Evolutionary conservation across 2,113 vertebrate species (phyloP).

Genomic region (Macroglossus sobrinus): DNA sequence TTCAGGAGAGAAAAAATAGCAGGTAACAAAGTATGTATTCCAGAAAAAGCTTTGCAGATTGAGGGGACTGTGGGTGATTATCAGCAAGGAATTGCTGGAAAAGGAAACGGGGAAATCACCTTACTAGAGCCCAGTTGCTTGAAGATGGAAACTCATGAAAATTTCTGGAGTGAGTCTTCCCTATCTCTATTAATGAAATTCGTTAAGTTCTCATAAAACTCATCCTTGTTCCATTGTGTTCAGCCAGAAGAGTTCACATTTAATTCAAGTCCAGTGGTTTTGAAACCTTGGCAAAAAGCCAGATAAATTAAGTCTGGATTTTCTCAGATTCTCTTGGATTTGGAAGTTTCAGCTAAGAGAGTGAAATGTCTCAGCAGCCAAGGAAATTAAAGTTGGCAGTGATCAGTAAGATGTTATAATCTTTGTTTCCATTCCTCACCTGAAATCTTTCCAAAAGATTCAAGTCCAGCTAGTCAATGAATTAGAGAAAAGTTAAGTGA

Average conservation of each 20-base stretch:
- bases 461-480: constrained; percentile 91
- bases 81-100: not conserved
- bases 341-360: constrained; percentile 92
- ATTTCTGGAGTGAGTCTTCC: not conserved
- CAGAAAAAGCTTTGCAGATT: not conserved
- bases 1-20: not conserved
- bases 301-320: constrained; percentile 92
- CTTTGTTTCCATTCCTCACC: constrained; percentile 90
- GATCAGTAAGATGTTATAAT: constrained; percentile 93
- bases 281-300: constrained; percentile 94
- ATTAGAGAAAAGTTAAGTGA: constrained; percentile 92
- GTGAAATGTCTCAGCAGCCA: constrained; percentile 87
- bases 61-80: not conserved
- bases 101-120: not conserved
- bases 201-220: constrained; percentile 84
- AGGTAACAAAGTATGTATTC: not conserved
- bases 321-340: constrained; percentile 93
- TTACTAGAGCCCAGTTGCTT: not conserved
- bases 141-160: not conserved
- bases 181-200: not conserved
- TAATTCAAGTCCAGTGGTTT: constrained; percentile 92
- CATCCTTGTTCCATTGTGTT: constrained; percentile 88
- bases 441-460: constrained; percentile 94
- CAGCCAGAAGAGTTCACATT: constrained; percentile 91
- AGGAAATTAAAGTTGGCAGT: constrained; percentile 92